These are phyloP conservation scores for Syndactyla subalaris DNA, from an alignment of 2,797 vertebrate species.

Conservation along the genomic window DNA sequence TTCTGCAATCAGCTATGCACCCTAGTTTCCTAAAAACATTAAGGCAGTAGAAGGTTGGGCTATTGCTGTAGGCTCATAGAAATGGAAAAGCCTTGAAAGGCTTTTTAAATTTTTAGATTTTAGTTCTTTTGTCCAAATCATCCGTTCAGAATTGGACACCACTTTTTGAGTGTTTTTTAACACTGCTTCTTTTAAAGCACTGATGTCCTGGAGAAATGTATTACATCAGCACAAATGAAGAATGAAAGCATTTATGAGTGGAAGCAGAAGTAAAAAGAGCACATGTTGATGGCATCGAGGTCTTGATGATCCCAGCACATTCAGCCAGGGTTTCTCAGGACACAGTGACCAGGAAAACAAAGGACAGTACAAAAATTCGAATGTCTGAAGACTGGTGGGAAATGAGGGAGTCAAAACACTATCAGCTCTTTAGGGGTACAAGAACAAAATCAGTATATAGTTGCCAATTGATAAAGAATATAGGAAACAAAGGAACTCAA, in stretches of 20 bases:
- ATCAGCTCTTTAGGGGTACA: not conserved
- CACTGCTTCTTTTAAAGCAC: not conserved
- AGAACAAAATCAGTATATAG: not conserved
- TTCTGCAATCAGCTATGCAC: not conserved
- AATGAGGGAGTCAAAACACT: not conserved
- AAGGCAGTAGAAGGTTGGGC: not conserved
- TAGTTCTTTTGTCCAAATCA: not conserved
- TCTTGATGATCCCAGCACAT: not conserved
- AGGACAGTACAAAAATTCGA: not conserved
- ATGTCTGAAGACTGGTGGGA: not conserved
- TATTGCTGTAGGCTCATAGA: not conserved
- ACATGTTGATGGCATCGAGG: not conserved
- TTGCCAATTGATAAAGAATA: fast-evolving
- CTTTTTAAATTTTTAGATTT: not conserved
- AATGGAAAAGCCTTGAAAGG: not conserved
- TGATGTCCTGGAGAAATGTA: not conserved
- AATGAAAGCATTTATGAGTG: not conserved
- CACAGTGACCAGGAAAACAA: not conserved
- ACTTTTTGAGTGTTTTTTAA: not conserved
- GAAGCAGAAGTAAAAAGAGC: not conserved
- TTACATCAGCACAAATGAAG: not conserved
- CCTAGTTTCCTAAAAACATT: not conserved
- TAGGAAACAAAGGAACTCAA: not conserved
- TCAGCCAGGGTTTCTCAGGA: not conserved
- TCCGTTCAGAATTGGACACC: not conserved